Evolutionary conservation across 2,113 vertebrate genomes (phyloP), one percentile per base, ranked within the genome.

Genomic region (Chamaea fasciata): DNA sequence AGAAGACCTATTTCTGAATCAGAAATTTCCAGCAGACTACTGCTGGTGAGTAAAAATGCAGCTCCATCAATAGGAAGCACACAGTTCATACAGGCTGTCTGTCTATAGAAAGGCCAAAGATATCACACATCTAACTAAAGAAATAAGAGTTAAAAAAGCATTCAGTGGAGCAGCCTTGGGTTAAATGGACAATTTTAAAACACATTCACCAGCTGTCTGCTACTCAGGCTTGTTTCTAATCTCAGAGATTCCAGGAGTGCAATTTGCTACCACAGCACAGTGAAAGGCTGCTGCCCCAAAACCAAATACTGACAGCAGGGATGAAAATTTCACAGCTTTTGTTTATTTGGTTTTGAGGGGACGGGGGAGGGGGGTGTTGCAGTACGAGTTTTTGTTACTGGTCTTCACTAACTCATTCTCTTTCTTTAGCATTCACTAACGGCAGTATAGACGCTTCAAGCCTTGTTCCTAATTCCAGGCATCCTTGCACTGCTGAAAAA

Each of bases 151-250:
- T 83, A 87, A 89, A 89, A 83, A 95, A 85, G 18, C 57, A 90
- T 52, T 94, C 82, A 55, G 42, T 21, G 83, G 63, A 87, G 49
- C n/a, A 31, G 75, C 68, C 78, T 78, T 76, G 92, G 79, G 81
- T 96, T 97, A 80, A 87, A 94, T 22, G 39, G 83, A 77, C 92
- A 94, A 95, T 97, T 97, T 95, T 68, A 94, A 96, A 97, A 53
- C 41, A 64, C 70, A 41, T 92, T 82, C 35, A 80, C 84, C 91
- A 97, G 70, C 75, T 94, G 82, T 53, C 90, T 92, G 62, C 78
- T 52, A 28, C 95, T 87, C 63, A 76, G 55, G 33, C 50, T 73
- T 65, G 46, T 70, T 95, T 90, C 82, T 95, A 47, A 74, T 85
- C 91, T 80, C 11, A 0, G 4, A 64, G 75, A 85, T 93, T 95